Evolutionary conservation across 2,888 invertebrate species (phyloP).

Genomic region (Abrostola triplasia): DNA sequence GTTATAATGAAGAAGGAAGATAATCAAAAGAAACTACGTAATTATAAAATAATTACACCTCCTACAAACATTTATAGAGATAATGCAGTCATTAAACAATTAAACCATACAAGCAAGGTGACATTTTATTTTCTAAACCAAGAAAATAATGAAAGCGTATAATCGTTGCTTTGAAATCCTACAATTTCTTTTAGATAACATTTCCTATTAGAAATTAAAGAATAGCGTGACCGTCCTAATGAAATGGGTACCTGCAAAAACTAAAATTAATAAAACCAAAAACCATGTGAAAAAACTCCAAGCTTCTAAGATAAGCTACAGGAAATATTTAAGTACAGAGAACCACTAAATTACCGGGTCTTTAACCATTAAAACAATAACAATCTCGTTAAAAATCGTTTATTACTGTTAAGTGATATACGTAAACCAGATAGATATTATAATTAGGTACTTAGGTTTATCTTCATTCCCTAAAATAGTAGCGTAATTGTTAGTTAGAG

Average conservation of each 20-base stretch:
- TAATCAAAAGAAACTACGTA: conserved; percentile 7
- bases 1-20: not conserved
- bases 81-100: conserved; percentile 31
- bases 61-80: conserved; percentile 13
- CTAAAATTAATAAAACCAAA: too few species aligned
- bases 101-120: conserved; percentile 51
- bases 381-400: conserved; percentile 46
- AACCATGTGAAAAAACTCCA: too few species aligned
- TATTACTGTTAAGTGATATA: conserved; percentile 28
- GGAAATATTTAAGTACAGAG: not conserved
- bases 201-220: conserved; percentile 24
- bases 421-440: conserved; percentile 3
- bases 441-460: conserved; percentile 7
- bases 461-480: not conserved
- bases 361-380: conserved; percentile 45
- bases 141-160: conserved; percentile 53
- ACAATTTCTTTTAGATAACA: conserved; percentile 31
- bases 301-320: too few species aligned
- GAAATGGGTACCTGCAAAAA: not conserved
- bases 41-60: conserved; percentile 23
- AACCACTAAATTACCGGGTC: conserved; percentile 11
- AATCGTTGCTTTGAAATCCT: conserved; percentile 34
- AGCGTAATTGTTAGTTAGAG: not conserved
- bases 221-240: conserved; percentile 22
- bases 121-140: conserved; percentile 47